Percentiles rank a stretch among this genome's conserved stretches.
Conservation (phyloP, 2,797 vertebrate genomes). For the Australoheros facetus region DNA sequence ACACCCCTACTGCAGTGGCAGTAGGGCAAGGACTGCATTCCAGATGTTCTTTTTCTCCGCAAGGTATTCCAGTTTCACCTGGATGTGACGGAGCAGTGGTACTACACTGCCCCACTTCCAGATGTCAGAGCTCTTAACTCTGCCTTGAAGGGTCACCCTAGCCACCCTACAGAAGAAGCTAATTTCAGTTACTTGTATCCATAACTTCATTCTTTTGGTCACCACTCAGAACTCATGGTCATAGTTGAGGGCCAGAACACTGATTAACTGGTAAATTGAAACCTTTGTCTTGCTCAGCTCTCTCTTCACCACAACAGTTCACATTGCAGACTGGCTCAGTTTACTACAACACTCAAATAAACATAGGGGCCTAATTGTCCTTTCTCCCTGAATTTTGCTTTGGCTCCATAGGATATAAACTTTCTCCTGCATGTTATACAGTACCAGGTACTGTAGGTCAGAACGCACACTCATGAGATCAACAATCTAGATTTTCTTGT, state of each 20-base stretch:
- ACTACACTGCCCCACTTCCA: neutral
- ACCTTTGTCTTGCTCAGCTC: neutral
- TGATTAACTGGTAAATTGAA: neutral
- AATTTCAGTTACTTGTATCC: neutral
- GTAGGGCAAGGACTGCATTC: fast-evolving
- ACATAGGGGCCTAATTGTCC: neutral
- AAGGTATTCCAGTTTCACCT: neutral
- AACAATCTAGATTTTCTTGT: neutral
- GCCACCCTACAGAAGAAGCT: too few species aligned
- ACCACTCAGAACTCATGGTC: neutral
- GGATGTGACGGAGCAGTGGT: neutral
- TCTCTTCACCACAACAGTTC: neutral
- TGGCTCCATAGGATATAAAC: neutral
- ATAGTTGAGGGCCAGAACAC: neutral
- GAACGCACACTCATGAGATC: neutral
- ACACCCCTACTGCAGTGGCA: neutral
- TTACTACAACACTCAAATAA: neutral
- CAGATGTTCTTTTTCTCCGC: neutral
- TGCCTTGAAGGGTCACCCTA: neutral
- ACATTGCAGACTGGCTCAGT: neutral
- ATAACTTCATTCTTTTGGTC: neutral
- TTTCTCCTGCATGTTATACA: neutral
- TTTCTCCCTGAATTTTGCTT: neutral
- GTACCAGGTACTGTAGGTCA: neutral
- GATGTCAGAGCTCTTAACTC: neutral